Evolutionary conservation across 2,113 vertebrate species (phyloP).

Genomic region (Urocolius indicus): DNA sequence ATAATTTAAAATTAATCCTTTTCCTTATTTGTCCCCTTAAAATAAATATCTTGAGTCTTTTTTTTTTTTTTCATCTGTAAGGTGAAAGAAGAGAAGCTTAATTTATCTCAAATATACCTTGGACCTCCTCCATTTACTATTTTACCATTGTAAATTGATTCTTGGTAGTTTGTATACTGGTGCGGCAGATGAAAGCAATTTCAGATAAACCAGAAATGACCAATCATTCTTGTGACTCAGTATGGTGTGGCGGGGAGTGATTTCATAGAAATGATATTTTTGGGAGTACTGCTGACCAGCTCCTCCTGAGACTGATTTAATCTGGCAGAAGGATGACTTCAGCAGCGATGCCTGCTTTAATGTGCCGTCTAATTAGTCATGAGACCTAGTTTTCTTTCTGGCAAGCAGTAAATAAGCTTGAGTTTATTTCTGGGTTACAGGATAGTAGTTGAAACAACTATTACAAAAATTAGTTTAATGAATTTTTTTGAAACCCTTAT

Average conservation of each 20-base stretch:
- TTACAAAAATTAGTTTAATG: background rate
- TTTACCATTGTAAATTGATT: background rate
- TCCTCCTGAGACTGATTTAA: background rate
- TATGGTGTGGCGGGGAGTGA: no score
- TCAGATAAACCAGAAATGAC: background rate
- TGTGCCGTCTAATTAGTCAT: background rate
- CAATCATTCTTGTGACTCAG: background rate
- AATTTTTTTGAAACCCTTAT: background rate
- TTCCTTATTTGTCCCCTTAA: background rate
- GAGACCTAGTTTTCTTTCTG: background rate
- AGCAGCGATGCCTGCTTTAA: background rate
- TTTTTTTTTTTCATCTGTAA: background rate
- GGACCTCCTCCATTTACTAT: background rate
- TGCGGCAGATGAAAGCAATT: conserved; percentile 10
- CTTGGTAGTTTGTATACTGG: background rate
- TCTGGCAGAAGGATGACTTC: background rate
- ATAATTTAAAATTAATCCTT: background rate
- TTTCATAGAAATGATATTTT: background rate
- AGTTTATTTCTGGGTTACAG: background rate
- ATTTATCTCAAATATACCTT: background rate
- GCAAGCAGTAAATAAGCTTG: background rate
- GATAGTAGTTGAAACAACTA: background rate
- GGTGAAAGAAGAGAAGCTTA: background rate
- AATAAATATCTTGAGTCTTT: background rate
- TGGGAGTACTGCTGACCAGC: background rate